Evolutionary conservation across 37 sponge, comb jelly and placozoan genomes (phyloP), one percentile per base, ranked within the genome.

Genomic region (Crambe crambe): DNA sequence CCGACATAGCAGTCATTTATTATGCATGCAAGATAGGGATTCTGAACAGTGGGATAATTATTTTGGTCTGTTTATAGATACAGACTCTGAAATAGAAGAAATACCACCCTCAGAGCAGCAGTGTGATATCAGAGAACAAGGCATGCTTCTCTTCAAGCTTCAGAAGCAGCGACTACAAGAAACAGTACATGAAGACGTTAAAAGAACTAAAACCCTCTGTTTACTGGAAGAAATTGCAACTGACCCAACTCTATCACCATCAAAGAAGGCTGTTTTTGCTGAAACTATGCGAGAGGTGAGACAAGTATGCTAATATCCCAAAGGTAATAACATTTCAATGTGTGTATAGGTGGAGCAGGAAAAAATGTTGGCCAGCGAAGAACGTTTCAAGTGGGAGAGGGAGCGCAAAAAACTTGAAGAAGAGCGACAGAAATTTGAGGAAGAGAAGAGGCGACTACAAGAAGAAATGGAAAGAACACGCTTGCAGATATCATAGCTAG

Each of bases 331-430:
- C n/a, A n/a, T n/a, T n/a, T n/a, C n/a, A n/a, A n/a, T n/a, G n/a
- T n/a, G n/a, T n/a, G n/a, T n/a, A n/a, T n/a, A 83, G 84, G 70
- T 83, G 41, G 84, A 83, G 76, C 43, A 76, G 21, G 77, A 83
- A 76, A 36, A 69, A 25, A 10, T 76, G 35, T 23, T 35, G 76
- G 84, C 84, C 17, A 76, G 77, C 37, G 84, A 83, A 59, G 84
- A 83, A 67, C 66, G 75, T 75, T 87, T 81, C 62, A 30, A 29
- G 18, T 87, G 81, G 87, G 87, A 87, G 63, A 87, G 87, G 31
- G 87, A 87, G 62, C 74, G 87, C 42, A 67, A 69, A 70, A 80
- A 87, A 54, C 60, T 87, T 35, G 87, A 87, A 37, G 77, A 69
- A 15, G 87, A 81, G 60, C 31, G 82, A 17, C 70, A 32, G 41